Evolutionary conservation across 2,113 vertebrate species (phyloP).

Genomic region (Cyanistes caeruleus): DNA sequence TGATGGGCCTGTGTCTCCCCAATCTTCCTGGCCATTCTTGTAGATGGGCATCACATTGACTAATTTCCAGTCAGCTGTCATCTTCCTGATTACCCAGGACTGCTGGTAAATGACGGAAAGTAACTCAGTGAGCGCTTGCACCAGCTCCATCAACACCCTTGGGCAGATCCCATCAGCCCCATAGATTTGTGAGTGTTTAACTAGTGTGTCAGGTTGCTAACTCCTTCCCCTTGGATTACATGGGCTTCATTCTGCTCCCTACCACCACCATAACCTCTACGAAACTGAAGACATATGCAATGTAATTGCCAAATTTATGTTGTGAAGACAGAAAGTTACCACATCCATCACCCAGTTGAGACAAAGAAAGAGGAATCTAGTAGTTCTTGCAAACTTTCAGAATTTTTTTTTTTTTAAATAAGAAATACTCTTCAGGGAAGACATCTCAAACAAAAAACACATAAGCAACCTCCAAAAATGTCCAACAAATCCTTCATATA

Average conservation of each 20-base stretch:
- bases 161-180: too few species aligned
- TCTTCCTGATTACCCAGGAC: background rate
- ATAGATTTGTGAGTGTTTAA: background rate
- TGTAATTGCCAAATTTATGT: background rate
- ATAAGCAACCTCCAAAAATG: background rate
- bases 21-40: background rate
- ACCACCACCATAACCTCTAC: background rate
- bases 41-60: background rate
- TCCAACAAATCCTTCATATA: background rate
- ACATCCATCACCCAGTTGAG: background rate
- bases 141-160: background rate
- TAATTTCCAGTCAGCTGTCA: background rate
- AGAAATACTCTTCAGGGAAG: background rate
- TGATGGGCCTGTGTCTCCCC: background rate
- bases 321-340: background rate
- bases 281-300: background rate
- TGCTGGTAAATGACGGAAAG: background rate
- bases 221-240: background rate
- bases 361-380: background rate
- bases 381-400: background rate
- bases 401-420: background rate
- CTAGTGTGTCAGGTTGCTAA: background rate
- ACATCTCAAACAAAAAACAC: background rate
- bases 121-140: background rate
- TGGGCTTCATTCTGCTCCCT: background rate